Conservation (phyloP, 2,888 invertebrate genomes). For the Drosophila pseudotalamancana region DNA sequence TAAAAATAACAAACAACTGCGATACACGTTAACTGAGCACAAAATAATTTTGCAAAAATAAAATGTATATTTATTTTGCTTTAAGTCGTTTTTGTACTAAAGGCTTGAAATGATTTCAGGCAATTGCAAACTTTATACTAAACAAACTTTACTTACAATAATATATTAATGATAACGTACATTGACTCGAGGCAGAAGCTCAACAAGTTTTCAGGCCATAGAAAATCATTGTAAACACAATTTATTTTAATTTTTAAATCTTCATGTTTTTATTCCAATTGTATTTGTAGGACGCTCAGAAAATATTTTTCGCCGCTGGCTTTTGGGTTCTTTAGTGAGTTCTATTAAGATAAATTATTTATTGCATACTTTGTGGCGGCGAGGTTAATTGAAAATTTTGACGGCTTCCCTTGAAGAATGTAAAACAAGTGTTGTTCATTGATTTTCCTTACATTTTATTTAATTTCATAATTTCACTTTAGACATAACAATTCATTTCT, state of each 20-base stretch:
- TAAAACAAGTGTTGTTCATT: not conserved
- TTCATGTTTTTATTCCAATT: slow-evolving; percentile 10
- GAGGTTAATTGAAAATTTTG: not conserved
- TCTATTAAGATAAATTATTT: not conserved
- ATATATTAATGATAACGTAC: not conserved
- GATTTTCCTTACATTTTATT: slow-evolving; percentile 73
- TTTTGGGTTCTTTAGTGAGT: not conserved
- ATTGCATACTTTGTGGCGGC: slow-evolving; percentile 39
- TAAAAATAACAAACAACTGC: slow-evolving; percentile 5
- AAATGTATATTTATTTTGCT: not conserved
- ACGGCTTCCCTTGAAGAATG: not conserved
- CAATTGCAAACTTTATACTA: not conserved
- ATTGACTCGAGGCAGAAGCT: not conserved
- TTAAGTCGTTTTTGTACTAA: not conserved
- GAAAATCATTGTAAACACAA: slow-evolving; percentile 39
- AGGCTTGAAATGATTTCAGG: too few relatives aligned
- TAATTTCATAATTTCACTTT: slow-evolving; percentile 66
- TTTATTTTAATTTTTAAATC: slow-evolving; percentile 30
- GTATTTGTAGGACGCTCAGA: not conserved
- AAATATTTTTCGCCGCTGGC: not conserved
- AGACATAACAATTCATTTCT: slow-evolving; percentile 77
- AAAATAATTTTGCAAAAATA: not conserved
- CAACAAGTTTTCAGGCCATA: not conserved
- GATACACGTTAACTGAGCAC: not conserved
- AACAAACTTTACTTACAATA: not conserved